These are phyloP conservation scores for Sepiola atlantica DNA, from an alignment of 2,888 invertebrate species.

Conservation along the genomic window DNA sequence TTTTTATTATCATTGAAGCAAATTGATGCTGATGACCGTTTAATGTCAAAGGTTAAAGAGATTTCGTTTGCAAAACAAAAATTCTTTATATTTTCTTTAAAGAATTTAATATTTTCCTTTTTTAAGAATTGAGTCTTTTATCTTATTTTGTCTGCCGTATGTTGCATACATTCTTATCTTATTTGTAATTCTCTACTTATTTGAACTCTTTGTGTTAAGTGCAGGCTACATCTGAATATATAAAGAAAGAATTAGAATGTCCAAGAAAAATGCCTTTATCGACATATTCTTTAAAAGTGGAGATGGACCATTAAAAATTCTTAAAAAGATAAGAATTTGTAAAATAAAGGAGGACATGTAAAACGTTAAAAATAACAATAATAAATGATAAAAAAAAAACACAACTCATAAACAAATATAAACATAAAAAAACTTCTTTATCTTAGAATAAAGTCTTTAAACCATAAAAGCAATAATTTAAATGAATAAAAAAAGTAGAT, in stretches of 20 bases:
- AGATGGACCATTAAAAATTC: neutral
- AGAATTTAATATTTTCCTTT: neutral
- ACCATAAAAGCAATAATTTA: neutral
- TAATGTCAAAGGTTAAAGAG: neutral
- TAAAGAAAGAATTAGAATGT: neutral
- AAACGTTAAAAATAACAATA: neutral
- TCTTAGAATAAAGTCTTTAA: neutral
- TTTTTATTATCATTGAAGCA: too few relatives aligned
- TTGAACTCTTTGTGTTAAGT: neutral
- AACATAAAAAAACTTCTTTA: neutral
- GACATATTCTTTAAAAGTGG: neutral
- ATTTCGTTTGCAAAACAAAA: neutral
- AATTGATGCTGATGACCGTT: too few relatives aligned
- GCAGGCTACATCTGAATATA: neutral
- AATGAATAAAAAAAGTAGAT: too few relatives aligned
- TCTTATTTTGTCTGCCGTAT: neutral
- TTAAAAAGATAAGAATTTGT: neutral
- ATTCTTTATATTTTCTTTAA: neutral
- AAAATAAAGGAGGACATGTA: neutral
- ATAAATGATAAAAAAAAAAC: neutral
- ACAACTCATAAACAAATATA: neutral
- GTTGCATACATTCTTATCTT: neutral
- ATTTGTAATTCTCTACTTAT: neutral
- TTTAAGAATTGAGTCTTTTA: neutral
- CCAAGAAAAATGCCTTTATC: neutral